Conservation (phyloP, 2,888 invertebrate genomes). For the Abscondita cerata region DNA sequence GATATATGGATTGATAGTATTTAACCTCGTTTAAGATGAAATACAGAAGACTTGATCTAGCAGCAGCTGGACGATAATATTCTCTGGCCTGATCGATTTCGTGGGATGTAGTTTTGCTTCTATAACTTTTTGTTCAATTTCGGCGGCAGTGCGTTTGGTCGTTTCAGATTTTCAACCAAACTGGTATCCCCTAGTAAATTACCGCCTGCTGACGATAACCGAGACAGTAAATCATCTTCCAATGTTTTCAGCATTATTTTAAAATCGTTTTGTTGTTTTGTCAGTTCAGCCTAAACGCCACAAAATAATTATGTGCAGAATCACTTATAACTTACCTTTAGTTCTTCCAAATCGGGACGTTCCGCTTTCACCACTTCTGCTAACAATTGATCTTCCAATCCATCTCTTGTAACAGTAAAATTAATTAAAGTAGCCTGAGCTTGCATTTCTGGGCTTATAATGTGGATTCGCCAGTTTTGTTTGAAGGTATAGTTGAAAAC, state of each 20-base stretch:
- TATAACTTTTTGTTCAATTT: conserved; percentile 91
- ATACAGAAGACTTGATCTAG: conserved; percentile 90
- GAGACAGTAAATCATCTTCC: conserved; percentile 91
- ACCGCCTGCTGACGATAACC: conserved; percentile 89
- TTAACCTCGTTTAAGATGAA: conserved; percentile 95
- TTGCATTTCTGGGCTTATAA: conserved; percentile 98
- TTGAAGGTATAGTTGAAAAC: conserved; percentile 87
- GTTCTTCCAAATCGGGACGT: conserved; percentile 92
- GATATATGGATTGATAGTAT: conserved; percentile 96
- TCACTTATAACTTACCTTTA: conserved; percentile 64
- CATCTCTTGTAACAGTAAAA: conserved; percentile 96
- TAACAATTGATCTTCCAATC: conserved; percentile 92
- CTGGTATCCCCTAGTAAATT: conserved; percentile 95
- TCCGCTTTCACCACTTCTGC: conserved; percentile 98
- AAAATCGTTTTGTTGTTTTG: conserved; percentile 96
- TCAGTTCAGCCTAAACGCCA: conserved; percentile 76
- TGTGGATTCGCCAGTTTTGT: conserved; percentile 97
- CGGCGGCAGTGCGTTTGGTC: conserved; percentile 94
- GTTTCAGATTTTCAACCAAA: conserved; percentile 96
- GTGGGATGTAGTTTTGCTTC: conserved; percentile 90
- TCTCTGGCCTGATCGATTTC: conserved; percentile 95
- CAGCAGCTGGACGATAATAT: conserved; percentile 86
- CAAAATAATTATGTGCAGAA: not conserved
- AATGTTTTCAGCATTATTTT: conserved; percentile 92
- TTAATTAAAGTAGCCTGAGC: conserved; percentile 97